Percentiles rank a stretch among this genome's conserved stretches.
Evolutionary conservation across 2,797 vertebrate species (phyloP).

Genomic region (Halcyon chelicuti): DNA sequence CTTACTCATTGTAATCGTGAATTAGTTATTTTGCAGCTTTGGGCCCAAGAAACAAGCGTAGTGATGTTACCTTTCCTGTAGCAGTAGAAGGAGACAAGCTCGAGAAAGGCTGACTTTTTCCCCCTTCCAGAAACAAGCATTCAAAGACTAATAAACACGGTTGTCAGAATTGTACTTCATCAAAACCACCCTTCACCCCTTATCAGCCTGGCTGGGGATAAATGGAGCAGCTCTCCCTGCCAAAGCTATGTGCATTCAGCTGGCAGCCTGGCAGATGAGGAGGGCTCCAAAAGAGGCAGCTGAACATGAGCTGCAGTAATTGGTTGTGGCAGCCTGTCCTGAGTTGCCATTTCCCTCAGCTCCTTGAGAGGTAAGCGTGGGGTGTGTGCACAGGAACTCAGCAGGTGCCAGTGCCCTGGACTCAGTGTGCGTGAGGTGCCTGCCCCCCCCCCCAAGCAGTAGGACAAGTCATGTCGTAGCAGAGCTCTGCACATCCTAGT

Average conservation of each 20-base stretch:
- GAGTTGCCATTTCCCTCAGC: background rate
- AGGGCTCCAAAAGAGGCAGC: background rate
- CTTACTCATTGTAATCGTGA: background rate
- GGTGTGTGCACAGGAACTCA: rapidly evolving
- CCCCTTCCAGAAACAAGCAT: background rate
- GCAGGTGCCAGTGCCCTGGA: background rate
- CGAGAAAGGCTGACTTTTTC: background rate
- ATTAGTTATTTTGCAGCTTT: background rate
- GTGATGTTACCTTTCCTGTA: background rate
- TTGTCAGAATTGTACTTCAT: background rate
- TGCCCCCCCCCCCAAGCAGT: rapidly evolving
- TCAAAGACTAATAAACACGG: background rate
- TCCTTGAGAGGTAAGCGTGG: background rate
- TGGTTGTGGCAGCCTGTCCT: background rate
- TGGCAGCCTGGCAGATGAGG: background rate
- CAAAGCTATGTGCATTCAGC: background rate
- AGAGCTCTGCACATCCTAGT: background rate
- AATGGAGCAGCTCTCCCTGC: background rate
- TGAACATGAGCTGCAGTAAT: background rate
- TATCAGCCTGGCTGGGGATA: background rate
- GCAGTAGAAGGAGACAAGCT: background rate
- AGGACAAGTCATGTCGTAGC: background rate
- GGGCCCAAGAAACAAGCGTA: background rate
- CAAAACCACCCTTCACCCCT: background rate
- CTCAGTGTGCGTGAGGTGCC: rapidly evolving